Conservation (phyloP, 2,113 vertebrate genomes). For the Anarrhichthys ocellatus region DNA sequence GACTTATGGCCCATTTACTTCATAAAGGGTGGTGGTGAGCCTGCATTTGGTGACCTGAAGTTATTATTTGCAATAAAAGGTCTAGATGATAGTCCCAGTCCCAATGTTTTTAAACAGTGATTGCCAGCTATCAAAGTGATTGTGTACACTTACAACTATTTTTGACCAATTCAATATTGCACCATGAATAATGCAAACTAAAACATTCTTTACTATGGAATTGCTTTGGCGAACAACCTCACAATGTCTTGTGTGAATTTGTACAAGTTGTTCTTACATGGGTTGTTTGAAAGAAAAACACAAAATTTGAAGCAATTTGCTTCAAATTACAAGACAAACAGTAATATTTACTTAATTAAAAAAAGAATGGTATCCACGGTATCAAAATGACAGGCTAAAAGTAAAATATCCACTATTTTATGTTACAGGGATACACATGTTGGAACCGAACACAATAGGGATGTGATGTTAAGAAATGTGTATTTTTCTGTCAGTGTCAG, state of each 20-base stretch:
- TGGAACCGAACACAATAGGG: slow-evolving; percentile 58
- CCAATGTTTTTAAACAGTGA: too few species aligned
- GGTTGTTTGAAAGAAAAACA: not conserved
- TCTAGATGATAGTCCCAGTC: not conserved
- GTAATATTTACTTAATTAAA: not conserved
- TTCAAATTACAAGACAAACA: slow-evolving; percentile 7
- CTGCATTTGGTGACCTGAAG: not conserved
- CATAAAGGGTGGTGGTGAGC: not conserved
- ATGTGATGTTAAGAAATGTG: slow-evolving; percentile 66
- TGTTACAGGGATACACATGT: slow-evolving; percentile 48
- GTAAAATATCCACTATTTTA: slow-evolving; percentile 2
- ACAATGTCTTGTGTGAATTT: not conserved
- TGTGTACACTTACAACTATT: not conserved
- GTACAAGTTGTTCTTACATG: not conserved
- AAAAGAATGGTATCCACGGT: not conserved
- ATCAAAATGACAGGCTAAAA: not conserved
- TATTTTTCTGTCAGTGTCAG: slow-evolving; percentile 76
- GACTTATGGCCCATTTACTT: not conserved
- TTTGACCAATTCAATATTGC: not conserved
- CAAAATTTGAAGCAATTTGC: not conserved
- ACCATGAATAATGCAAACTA: not conserved
- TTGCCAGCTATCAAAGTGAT: not conserved
- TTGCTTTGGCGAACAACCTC: not conserved
- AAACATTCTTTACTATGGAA: not conserved
- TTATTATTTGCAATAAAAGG: not conserved